A percentile compares a stretch with the other conserved stretches of the same genome.
These are phyloP conservation scores for Drosophila sturtevanti DNA, from an alignment of 1,140 invertebrate genomes.

Conservation along the genomic window DNA sequence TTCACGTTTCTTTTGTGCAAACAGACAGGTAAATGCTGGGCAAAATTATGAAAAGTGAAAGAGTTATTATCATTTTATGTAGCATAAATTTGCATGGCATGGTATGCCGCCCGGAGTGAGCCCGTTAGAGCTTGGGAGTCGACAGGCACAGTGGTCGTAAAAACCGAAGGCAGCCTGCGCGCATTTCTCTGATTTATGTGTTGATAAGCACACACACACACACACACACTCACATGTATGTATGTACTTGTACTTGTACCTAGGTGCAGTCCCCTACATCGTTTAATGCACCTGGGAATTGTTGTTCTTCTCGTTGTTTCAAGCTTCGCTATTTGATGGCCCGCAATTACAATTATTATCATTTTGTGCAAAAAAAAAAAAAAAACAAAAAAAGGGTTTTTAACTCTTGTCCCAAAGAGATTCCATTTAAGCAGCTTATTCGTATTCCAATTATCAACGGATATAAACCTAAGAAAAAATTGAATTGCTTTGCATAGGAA, in stretches of 20 bases:
- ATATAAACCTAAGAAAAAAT: neutral
- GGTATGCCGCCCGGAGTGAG: conserved; percentile 32
- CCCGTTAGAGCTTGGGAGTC: conserved; percentile 1
- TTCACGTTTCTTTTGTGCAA: conserved; percentile 24
- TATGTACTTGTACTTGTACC: neutral
- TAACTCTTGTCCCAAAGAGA: neutral
- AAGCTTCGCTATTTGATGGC: neutral
- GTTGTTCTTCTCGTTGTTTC: neutral
- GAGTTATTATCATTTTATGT: conserved; percentile 68
- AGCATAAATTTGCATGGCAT: conserved; percentile 59
- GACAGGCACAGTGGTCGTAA: conserved; percentile 22
- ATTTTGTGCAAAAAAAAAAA: too few species aligned
- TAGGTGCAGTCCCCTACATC: conserved; percentile 5
- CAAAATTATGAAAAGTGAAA: conserved; percentile 65
- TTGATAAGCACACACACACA: conserved; percentile 13
- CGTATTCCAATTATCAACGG: neutral
- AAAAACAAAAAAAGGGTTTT: conserved; percentile 2
- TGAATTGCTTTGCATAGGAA: neutral
- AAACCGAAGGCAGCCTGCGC: neutral
- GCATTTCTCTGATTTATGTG: conserved; percentile 13
- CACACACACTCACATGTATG: too few species aligned
- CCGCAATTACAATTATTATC: conserved; percentile 20
- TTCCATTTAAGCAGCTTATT: neutral
- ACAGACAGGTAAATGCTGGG: conserved; percentile 55
- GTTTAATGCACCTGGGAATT: conserved; percentile 16